These are phyloP conservation scores for Manduca sexta DNA, from an alignment of 1,140 invertebrate genomes.

Conservation along the genomic window DNA sequence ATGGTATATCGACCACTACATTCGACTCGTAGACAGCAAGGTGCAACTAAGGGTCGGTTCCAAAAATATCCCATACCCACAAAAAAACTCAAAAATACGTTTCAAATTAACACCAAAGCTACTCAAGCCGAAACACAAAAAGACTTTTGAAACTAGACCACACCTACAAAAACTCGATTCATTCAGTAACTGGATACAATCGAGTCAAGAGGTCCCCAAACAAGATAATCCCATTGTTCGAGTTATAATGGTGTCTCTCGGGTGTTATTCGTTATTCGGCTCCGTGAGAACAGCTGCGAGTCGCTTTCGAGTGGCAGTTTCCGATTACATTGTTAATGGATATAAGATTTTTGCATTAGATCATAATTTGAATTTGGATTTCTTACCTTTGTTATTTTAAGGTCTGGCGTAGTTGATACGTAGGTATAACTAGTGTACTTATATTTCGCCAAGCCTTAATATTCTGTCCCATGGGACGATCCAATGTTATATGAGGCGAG, in stretches of 20 bases:
- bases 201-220: conserved; percentile 70
- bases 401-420: too few relatives aligned
- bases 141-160: conserved; percentile 24
- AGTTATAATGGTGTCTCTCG: conserved; percentile 66
- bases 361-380: too few relatives aligned
- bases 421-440: too few relatives aligned
- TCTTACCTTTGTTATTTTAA: too few relatives aligned
- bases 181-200: conserved; percentile 58
- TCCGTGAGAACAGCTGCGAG: conserved; percentile 55
- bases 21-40: too few relatives aligned
- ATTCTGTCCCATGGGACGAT: too few relatives aligned
- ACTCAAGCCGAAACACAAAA: conserved; percentile 36
- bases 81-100: conserved; percentile 1
- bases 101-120: not conserved
- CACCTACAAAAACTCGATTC: conserved; percentile 67
- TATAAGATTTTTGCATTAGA: conserved; percentile 40
- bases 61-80: too few relatives aligned
- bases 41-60: too few relatives aligned
- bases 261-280: conserved; percentile 60
- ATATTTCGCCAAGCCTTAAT: too few relatives aligned
- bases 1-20: too few relatives aligned
- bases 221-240: conserved; percentile 71
- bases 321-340: conserved; percentile 58
- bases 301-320: conserved; percentile 46
- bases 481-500: too few relatives aligned